Evolutionary conservation across 2,113 vertebrate species (phyloP), one percentile per base, ranked within the genome.

Genomic region (Eidolon helvum): DNA sequence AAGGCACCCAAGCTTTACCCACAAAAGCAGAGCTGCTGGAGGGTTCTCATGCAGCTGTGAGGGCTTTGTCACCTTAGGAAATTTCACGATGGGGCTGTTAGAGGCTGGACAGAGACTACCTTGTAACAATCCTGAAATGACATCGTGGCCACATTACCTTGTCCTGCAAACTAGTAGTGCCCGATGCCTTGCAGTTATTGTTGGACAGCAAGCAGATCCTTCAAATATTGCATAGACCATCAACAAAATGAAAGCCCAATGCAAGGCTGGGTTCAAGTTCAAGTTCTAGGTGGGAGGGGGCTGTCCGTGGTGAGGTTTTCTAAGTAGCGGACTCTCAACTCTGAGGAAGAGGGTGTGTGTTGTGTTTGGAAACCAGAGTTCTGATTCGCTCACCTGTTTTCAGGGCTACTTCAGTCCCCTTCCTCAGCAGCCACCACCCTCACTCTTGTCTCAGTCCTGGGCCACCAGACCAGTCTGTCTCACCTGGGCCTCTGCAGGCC

Each of bases 401-500:
- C 86, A 16, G 18, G 9, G 22, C 28, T 6, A 19, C 48, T 43
- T 53, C 48, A 6, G 61, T 30, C 11, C 72, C 15, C 40, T 14
- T 85, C 19, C 10, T 50, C 43, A 12, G 66, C 35, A 68, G 53
- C 5, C 26, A 1, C n/a, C 10, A 11, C 72, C 40, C 9, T 71
- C 30, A 0, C 40, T 59, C 48, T 65, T 63, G 77, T 93, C 79
- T 74, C 72, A 16, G 38, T 24, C 48, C 15, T 2, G 55, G 55
- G 26, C 33, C 90, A 63, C 38, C 21, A 12, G 77, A 10, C 48
- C 11, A 24, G 28, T 35, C 59, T 10, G 53, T 90, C 45, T 93
- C 87, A 66, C 33, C 78, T 65, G 21, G 78, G 68, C 57, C 83
- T 93, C 93, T 65, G 68, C 33, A 55, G 83, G 79, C 77, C 82